These are phyloP conservation scores for Triops longicaudatus DNA, from an alignment of 1,140 invertebrate genomes.

Conservation along the genomic window DNA sequence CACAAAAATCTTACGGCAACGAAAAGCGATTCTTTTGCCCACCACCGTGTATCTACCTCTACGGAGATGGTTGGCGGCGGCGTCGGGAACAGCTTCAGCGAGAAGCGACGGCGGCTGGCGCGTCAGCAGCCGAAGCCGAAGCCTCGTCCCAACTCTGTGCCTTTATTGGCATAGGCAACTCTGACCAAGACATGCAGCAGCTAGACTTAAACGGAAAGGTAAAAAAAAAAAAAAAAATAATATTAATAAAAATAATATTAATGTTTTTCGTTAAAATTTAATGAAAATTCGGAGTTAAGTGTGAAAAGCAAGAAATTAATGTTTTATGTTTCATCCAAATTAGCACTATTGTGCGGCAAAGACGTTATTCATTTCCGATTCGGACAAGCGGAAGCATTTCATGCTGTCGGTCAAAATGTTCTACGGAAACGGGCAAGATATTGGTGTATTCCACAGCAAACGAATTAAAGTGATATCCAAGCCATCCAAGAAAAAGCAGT, in stretches of 20 bases:
- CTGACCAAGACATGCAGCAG: slow-evolving; percentile 98
- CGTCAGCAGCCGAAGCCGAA: slow-evolving; percentile 62
- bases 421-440: slow-evolving; percentile 94
- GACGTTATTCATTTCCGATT: slow-evolving; percentile 97
- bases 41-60: slow-evolving; percentile 96
- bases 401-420: slow-evolving; percentile 99
- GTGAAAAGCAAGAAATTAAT: slow-evolving; percentile 3
- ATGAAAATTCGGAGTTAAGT: no score
- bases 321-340: slow-evolving; percentile 24
- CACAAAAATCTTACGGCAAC: slow-evolving; percentile 99
- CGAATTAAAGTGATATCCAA: slow-evolving; percentile 99
- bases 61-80: slow-evolving; percentile 93
- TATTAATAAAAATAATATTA: no score
- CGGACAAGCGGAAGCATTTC: slow-evolving; percentile 98
- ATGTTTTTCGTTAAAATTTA: slow-evolving; percentile 19
- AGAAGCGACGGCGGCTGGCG: slow-evolving; percentile 41
- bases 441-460: slow-evolving; percentile 97
- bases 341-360: slow-evolving; percentile 99
- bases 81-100: slow-evolving; percentile 82
- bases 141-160: slow-evolving; percentile 88
- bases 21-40: slow-evolving; percentile 99
- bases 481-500: slow-evolving; percentile 99
- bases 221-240: no score
- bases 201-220: slow-evolving; percentile 82
- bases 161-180: slow-evolving; percentile 97